Conservation (phyloP, 2,113 vertebrate genomes). For the Phylloscopus trochiloides region DNA sequence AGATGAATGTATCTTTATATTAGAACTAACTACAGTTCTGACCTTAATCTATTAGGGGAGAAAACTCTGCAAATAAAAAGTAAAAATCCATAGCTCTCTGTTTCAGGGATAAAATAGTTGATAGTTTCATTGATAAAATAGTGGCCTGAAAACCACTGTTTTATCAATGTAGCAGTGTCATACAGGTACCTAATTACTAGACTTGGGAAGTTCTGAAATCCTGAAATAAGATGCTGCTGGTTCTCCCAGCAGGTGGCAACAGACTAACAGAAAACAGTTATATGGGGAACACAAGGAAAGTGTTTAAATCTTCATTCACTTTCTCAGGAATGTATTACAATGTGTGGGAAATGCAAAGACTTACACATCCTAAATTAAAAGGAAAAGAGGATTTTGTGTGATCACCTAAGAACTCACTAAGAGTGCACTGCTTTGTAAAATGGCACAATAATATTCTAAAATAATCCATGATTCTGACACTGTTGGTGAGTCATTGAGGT, state of each 20-base stretch:
- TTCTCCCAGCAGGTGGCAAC: conserved; percentile 22
- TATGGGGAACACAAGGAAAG: neutral
- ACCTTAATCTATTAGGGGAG: neutral
- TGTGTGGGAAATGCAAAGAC: neutral
- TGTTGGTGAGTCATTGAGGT: neutral
- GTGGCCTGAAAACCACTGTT: neutral
- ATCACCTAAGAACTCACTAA: neutral
- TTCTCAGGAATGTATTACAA: neutral
- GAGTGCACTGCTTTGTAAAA: neutral
- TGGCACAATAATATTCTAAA: neutral
- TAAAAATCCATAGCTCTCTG: neutral
- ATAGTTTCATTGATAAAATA: neutral
- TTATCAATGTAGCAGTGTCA: neutral
- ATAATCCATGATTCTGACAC: neutral
- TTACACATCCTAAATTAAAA: neutral
- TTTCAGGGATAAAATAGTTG: neutral
- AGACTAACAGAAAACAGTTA: neutral
- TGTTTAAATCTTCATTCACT: neutral
- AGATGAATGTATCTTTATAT: neutral
- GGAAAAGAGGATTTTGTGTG: neutral
- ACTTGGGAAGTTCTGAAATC: neutral
- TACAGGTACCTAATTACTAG: neutral
- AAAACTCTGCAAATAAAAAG: neutral
- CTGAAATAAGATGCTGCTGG: neutral
- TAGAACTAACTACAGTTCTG: neutral